Conservation (phyloP, 2,888 invertebrate genomes). For the Megastigmus dorsalis region DNA sequence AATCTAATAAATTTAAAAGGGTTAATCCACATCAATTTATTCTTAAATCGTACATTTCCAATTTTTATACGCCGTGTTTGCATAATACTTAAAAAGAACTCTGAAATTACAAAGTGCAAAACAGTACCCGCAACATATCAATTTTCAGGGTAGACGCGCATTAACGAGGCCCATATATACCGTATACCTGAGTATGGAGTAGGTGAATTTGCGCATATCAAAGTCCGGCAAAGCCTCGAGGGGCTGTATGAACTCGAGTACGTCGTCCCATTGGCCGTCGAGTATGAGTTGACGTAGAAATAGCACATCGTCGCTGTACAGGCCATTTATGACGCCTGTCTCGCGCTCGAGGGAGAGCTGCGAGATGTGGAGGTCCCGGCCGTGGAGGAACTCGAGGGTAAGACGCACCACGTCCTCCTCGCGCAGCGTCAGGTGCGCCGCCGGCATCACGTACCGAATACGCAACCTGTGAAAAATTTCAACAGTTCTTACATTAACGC, state of each 20-base stretch:
- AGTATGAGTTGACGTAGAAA: conserved; percentile 95
- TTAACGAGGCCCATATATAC: no score
- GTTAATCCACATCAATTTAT: no score
- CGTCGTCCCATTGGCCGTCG: conserved; percentile 99
- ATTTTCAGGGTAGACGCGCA: no score
- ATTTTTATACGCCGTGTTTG: no score
- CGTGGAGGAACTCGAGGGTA: conserved; percentile 89
- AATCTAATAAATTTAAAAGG: no score
- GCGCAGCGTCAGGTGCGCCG: conserved; percentile 87
- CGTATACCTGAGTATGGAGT: conserved; percentile 74
- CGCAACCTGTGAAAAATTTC: conserved; percentile 70
- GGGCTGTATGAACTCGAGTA: conserved; percentile 96
- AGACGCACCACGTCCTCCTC: conserved; percentile 93
- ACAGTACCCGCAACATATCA: no score
- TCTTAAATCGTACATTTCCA: no score
- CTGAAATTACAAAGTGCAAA: no score
- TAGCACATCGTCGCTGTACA: conserved; percentile 94
- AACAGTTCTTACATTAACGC: no score
- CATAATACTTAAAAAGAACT: no score
- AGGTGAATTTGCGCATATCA: conserved; percentile 89
- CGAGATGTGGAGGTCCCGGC: conserved; percentile 93
- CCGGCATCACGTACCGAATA: conserved; percentile 82
- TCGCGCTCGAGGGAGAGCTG: conserved; percentile 94
- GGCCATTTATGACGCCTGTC: conserved; percentile 95
- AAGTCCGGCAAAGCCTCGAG: conserved; percentile 88